Percentiles rank a stretch among this genome's conserved stretches.
phyloP scores from a whole-genome alignment of 1,140 invertebrate species.

The Diachasma alloeum region DNA sequence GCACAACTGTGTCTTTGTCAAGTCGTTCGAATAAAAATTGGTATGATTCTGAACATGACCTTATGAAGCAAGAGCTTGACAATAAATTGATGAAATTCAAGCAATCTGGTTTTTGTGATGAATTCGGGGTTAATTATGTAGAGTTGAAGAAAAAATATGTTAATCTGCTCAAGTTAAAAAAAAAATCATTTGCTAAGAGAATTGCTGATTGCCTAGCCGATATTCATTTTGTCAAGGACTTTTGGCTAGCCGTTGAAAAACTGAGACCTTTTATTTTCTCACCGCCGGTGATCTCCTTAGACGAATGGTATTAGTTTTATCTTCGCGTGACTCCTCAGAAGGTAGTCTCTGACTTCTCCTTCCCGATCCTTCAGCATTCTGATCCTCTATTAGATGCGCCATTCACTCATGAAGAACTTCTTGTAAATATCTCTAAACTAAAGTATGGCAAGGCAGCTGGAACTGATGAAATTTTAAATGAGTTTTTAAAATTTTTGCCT shows the following conservation, averaged over 20 bases:
- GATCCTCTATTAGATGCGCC: neutral
- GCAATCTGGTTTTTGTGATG: neutral
- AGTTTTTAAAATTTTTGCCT: constrained; percentile 24
- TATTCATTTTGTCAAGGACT: neutral
- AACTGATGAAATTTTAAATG: constrained; percentile 26
- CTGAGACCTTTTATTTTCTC: too few relatives aligned
- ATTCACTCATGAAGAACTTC: neutral
- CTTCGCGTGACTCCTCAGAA: too few relatives aligned
- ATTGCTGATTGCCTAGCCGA: neutral
- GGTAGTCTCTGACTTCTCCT: neutral
- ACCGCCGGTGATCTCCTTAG: too few relatives aligned
- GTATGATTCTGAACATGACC: too few relatives aligned
- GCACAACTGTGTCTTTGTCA: too few relatives aligned
- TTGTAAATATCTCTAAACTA: neutral
- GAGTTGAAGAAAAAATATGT: too few relatives aligned
- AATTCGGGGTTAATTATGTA: neutral
- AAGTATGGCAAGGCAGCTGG: constrained; percentile 29
- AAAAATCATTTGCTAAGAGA: neutral
- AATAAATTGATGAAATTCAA: too few relatives aligned
- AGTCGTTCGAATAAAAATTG: too few relatives aligned
- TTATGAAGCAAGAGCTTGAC: too few relatives aligned
- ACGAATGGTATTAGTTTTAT: too few relatives aligned
- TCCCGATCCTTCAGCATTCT: neutral
- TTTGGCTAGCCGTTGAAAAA: too few relatives aligned
- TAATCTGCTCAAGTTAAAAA: neutral